Conservation (phyloP, 2,113 vertebrate species). For the Aplodontia rufa region DNA sequence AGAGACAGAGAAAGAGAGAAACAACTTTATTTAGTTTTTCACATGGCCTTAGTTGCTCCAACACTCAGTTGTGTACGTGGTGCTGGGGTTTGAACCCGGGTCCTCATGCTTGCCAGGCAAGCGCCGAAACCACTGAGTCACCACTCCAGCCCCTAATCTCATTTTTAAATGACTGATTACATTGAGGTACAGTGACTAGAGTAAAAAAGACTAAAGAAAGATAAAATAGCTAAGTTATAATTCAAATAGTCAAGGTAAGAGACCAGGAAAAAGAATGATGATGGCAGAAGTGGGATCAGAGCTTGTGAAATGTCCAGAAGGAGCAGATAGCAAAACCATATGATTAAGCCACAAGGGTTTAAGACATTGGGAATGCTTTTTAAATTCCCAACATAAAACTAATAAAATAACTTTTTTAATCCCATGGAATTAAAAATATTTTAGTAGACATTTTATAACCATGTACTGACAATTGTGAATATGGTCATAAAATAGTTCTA, state of each 20-base stretch:
- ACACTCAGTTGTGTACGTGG: no score
- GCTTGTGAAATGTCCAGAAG: background rate
- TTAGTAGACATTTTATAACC: slow-evolving; percentile 19
- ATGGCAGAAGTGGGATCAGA: background rate
- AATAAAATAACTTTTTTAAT: slow-evolving; percentile 2
- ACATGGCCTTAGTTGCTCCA: no score
- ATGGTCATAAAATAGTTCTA: slow-evolving; percentile 18
- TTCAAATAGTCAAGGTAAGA: background rate
- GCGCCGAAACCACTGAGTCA: no score
- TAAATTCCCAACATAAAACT: slow-evolving; percentile 5
- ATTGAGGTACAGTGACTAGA: background rate
- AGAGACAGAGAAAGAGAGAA: no score
- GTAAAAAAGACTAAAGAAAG: background rate
- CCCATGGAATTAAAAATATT: background rate
- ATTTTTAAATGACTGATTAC: background rate
- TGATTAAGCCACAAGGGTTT: background rate
- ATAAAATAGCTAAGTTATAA: background rate
- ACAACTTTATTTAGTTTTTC: no score
- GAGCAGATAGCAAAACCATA: background rate
- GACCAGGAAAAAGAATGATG: background rate
- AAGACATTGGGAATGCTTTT: background rate
- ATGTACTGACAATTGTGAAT: background rate
- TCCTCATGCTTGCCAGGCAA: no score
- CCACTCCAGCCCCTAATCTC: no score
- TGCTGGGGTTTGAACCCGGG: no score